A percentile compares a stretch with the other conserved stretches of the same genome.
Conservation (phyloP, 2,797 vertebrate species). For the Decapterus maruadsi region DNA sequence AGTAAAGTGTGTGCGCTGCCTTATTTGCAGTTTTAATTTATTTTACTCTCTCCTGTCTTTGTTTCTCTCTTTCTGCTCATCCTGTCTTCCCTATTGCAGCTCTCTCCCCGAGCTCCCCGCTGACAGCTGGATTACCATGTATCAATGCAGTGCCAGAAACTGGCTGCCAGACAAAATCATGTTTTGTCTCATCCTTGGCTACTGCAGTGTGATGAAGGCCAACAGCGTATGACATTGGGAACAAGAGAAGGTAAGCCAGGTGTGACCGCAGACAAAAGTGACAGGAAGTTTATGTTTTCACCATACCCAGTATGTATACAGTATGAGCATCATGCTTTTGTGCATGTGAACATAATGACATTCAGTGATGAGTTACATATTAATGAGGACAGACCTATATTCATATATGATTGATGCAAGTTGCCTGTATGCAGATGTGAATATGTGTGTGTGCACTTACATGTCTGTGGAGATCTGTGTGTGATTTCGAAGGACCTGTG, state of each 20-base stretch:
- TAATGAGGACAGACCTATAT: neutral
- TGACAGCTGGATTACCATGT: constrained; percentile 79
- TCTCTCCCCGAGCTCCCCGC: constrained; percentile 39
- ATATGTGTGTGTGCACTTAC: constrained; percentile 16
- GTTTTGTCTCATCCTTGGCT: constrained; percentile 77
- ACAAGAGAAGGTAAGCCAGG: constrained; percentile 49
- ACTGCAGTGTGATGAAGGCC: constrained; percentile 61
- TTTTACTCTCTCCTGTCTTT: constrained; percentile 36
- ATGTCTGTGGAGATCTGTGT: constrained; percentile 27
- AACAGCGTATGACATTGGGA: constrained; percentile 64
- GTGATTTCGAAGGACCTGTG: constrained; percentile 63
- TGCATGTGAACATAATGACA: neutral
- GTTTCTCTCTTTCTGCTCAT: constrained; percentile 28
- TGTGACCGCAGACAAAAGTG: constrained; percentile 43
- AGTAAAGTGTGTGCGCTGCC: neutral
- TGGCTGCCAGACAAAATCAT: constrained; percentile 78
- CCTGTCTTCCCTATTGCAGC: constrained; percentile 23
- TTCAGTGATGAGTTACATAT: constrained; percentile 10
- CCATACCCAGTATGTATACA: neutral
- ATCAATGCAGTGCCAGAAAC: constrained; percentile 75
- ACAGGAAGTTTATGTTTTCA: constrained; percentile 27
- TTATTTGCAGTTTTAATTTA: constrained; percentile 22
- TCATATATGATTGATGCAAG: constrained; percentile 1
- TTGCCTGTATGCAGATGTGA: constrained; percentile 1
- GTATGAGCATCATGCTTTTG: neutral